These are phyloP conservation scores for Momotus momota DNA, from an alignment of 2,797 vertebrate genomes.

Conservation along the genomic window DNA sequence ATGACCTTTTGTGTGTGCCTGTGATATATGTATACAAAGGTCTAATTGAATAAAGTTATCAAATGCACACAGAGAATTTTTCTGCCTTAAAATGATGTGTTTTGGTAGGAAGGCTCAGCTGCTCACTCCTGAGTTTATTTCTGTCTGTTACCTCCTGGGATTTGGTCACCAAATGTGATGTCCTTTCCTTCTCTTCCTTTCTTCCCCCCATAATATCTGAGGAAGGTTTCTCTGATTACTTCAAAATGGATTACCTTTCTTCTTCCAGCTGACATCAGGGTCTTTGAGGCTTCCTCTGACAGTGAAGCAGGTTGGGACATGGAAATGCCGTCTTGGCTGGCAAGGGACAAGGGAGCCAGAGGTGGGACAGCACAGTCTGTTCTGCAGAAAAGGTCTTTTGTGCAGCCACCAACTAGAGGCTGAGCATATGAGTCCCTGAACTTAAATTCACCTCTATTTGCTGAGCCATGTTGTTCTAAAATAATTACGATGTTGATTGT, in stretches of 20 bases:
- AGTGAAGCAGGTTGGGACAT: not conserved
- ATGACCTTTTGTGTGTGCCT: not conserved
- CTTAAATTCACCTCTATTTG: not conserved
- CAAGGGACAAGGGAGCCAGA: not conserved
- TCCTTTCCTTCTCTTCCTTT: not conserved
- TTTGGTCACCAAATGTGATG: not conserved
- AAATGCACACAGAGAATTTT: not conserved
- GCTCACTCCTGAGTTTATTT: not conserved
- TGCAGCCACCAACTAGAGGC: not conserved
- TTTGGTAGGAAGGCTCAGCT: not conserved
- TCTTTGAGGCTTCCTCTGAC: not conserved
- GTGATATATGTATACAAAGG: not conserved
- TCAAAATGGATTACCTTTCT: not conserved
- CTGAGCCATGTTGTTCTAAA: slow-evolving; percentile 21
- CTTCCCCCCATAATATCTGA: not conserved
- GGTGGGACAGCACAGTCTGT: not conserved
- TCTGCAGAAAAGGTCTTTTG: not conserved
- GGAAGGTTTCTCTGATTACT: not conserved
- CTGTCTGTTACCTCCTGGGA: not conserved
- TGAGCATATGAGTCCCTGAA: not conserved
- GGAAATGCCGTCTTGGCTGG: not conserved
- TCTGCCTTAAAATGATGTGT: not conserved
- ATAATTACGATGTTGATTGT: slow-evolving; percentile 17
- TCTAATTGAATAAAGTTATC: not conserved
- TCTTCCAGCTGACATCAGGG: not conserved